phyloP scores from a whole-genome alignment of 2,888 invertebrate genomes.

The Taenaris catops region DNA sequence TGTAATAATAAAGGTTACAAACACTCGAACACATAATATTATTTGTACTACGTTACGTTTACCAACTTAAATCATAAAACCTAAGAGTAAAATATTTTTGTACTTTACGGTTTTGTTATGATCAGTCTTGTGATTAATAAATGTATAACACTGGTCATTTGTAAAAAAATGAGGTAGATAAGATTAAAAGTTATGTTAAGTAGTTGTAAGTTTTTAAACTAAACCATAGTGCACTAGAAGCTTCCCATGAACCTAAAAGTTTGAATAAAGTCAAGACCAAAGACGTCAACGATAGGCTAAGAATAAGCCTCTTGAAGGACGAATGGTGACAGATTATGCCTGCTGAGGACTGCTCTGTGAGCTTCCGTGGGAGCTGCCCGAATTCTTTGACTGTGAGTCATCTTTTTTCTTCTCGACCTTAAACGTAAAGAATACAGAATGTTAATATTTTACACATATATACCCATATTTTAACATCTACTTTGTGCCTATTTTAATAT shows the following conservation, averaged over 20 bases:
- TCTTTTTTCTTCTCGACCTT: constrained; percentile 65
- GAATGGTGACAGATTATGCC: constrained; percentile 9
- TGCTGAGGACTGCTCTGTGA: constrained; percentile 52
- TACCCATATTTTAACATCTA: too few species aligned
- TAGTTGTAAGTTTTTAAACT: constrained; percentile 4
- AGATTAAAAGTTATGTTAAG: constrained; percentile 22
- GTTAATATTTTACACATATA: too few species aligned
- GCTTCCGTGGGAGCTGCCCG: constrained; percentile 58
- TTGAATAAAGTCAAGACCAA: neutral
- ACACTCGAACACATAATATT: constrained; percentile 75
- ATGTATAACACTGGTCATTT: constrained; percentile 30
- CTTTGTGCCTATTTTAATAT: too few species aligned
- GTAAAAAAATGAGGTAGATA: constrained; percentile 50
- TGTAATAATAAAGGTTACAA: constrained; percentile 61
- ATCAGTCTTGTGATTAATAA: constrained; percentile 65
- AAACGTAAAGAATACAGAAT: too few species aligned
- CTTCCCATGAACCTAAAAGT: neutral
- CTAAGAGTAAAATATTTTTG: constrained; percentile 56
- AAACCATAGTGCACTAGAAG: neutral
- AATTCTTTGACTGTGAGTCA: constrained; percentile 56
- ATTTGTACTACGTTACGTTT: constrained; percentile 72
- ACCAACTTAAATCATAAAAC: constrained; percentile 52
- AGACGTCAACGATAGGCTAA: neutral
- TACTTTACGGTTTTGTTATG: constrained; percentile 68
- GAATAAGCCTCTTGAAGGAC: constrained; percentile 15